A percentile compares a stretch with the other conserved stretches of the same genome.
Evolutionary conservation across 1,140 invertebrate genomes (phyloP).

Genomic region (Procambarus clarkii): DNA sequence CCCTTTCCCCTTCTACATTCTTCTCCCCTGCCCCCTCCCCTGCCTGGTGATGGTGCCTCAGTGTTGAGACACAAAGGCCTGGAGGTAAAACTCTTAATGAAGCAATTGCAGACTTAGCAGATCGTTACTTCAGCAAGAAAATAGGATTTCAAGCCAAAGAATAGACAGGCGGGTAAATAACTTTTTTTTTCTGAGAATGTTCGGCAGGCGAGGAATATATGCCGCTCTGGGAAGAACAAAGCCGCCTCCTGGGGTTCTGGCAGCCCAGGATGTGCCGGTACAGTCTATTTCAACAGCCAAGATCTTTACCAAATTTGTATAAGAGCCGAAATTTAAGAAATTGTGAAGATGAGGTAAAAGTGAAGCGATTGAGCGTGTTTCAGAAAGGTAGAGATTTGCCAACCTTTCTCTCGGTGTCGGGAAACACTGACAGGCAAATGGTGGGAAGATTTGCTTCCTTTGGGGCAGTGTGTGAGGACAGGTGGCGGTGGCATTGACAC

Average conservation of each 20-base stretch:
- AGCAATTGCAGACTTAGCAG: not conserved
- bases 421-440: not conserved
- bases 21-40: no score
- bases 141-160: not conserved
- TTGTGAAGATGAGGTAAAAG: no score
- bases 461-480: not conserved
- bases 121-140: not conserved
- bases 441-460: not conserved
- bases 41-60: not conserved
- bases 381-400: not conserved
- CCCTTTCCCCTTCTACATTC: not conserved
- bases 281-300: no score
- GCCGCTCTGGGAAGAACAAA: no score
- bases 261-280: no score
- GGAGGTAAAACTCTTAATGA: not conserved
- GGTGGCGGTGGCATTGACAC: not conserved
- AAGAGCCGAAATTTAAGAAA: no score
- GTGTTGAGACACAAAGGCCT: not conserved
- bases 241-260: no score
- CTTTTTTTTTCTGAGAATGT: no score
- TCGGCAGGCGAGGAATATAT: no score
- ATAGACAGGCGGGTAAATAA: not conserved
- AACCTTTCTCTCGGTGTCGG: not conserved
- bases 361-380: not conserved
- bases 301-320: no score